Evolutionary conservation across 1,140 invertebrate species (phyloP).

Genomic region (Zaprionus ornatus): DNA sequence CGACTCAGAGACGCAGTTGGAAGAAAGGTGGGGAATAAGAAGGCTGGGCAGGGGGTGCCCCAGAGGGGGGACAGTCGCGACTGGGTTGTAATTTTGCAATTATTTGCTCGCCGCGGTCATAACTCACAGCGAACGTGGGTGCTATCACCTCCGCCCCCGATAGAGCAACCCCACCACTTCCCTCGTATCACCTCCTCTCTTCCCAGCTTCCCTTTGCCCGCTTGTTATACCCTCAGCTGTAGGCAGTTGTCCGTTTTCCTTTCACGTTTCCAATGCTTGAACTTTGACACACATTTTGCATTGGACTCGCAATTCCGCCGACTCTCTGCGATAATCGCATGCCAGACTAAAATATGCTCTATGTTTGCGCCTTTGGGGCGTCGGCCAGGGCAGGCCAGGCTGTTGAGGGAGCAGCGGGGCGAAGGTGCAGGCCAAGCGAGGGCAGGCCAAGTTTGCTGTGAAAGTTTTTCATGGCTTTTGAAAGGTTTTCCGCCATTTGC

Average conservation of each 20-base stretch:
- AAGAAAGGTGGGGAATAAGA: conserved; percentile 20
- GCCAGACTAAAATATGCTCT: conserved; percentile 70
- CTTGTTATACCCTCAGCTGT: conserved; percentile 4
- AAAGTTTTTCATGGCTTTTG: conserved; percentile 33
- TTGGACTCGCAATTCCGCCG: conserved; percentile 22
- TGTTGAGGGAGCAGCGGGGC: too few relatives aligned
- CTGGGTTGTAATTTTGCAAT: conserved; percentile 74
- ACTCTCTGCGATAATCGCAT: conserved; percentile 68
- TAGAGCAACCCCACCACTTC: neutral
- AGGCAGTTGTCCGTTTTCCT: conserved; percentile 57
- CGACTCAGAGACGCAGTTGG: conserved; percentile 1
- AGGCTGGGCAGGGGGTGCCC: conserved; percentile 12
- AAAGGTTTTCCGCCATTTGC: conserved; percentile 40
- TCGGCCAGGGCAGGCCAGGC: conserved; percentile 35
- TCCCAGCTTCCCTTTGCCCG: neutral
- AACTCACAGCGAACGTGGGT: conserved; percentile 73
- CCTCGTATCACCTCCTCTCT: neutral
- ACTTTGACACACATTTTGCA: conserved; percentile 78
- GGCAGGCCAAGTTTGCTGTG: conserved; percentile 48
- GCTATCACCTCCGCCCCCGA: conserved; percentile 37
- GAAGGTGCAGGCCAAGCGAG: neutral
- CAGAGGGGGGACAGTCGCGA: neutral
- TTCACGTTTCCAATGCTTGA: conserved; percentile 77
- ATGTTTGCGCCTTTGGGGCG: conserved; percentile 71
- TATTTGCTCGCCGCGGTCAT: conserved; percentile 78